These are phyloP conservation scores for Enteromius trimaculatus DNA, from an alignment of 2,797 vertebrate genomes.

Conservation along the genomic window DNA sequence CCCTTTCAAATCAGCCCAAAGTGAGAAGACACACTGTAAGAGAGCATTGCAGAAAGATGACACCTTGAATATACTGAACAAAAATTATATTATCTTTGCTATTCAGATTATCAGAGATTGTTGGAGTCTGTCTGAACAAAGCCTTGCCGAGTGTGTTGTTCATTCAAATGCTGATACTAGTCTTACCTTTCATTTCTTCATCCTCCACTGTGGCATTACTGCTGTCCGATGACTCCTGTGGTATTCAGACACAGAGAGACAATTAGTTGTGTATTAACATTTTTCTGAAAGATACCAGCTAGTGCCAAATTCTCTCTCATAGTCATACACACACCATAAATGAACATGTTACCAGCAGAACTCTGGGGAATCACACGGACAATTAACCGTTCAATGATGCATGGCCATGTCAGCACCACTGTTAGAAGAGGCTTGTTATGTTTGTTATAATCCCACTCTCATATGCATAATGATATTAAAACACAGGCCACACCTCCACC, in stretches of 20 bases:
- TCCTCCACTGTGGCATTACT: conserved; percentile 98
- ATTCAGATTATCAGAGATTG: not conserved
- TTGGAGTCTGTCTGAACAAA: not conserved
- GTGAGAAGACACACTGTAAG: not conserved
- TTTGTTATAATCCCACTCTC: conserved; percentile 16
- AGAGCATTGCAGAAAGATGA: not conserved
- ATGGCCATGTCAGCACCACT: conserved; percentile 37
- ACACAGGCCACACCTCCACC: conserved; percentile 32
- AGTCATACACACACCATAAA: conserved; percentile 33
- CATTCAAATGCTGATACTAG: not conserved
- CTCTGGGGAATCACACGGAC: conserved; percentile 42
- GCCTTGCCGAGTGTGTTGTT: not conserved
- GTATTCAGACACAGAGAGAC: conserved; percentile 23
- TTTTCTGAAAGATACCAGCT: not conserved
- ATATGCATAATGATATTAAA: conserved; percentile 11
- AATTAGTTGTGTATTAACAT: conserved; percentile 3
- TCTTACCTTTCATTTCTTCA: conserved; percentile 95
- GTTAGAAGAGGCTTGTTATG: conserved; percentile 47
- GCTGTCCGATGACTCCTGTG: conserved; percentile 95
- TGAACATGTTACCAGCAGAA: conserved; percentile 24
- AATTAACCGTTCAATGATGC: conserved; percentile 32
- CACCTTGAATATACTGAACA: not conserved
- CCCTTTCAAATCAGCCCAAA: not conserved
- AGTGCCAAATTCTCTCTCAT: conserved; percentile 1
- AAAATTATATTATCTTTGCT: not conserved